Evolutionary conservation across 2,797 vertebrate genomes (phyloP).

Genomic region (Labeo calbasu): DNA sequence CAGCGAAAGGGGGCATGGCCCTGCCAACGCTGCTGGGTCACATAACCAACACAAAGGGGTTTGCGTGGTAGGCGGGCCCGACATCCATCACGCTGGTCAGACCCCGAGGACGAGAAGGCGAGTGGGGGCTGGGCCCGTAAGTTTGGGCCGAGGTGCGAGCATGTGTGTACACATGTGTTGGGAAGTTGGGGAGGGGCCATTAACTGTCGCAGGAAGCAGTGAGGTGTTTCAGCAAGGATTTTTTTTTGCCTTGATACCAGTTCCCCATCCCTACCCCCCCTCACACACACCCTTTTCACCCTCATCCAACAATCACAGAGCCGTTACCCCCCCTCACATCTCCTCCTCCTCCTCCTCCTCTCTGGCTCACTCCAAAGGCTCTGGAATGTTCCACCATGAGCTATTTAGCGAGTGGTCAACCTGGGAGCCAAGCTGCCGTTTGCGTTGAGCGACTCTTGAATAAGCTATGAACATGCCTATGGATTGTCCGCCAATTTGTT

Average conservation of each 20-base stretch:
- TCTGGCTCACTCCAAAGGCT: conserved; percentile 70
- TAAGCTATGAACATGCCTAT: neutral
- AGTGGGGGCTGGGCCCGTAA: conserved; percentile 76
- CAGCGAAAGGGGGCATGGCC: conserved; percentile 77
- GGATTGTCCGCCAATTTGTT: no score
- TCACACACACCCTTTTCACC: conserved; percentile 60
- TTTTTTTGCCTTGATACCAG: conserved; percentile 71
- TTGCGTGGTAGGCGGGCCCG: conserved; percentile 76
- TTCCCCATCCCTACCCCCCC: conserved; percentile 64
- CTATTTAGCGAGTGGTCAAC: conserved; percentile 73
- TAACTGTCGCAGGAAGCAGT: conserved; percentile 72
- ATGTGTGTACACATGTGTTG: conserved; percentile 14
- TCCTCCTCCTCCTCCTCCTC: conserved; percentile 55
- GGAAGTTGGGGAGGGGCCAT: conserved; percentile 62
- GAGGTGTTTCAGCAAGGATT: conserved; percentile 82
- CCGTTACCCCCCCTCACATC: conserved; percentile 43
- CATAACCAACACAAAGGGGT: conserved; percentile 79
- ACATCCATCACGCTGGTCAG: conserved; percentile 76
- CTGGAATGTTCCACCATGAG: conserved; percentile 80
- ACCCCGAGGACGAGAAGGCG: conserved; percentile 67
- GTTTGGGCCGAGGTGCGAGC: conserved; percentile 64
- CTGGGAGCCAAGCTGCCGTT: conserved; percentile 64
- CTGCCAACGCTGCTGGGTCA: conserved; percentile 79
- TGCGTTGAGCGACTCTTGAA: neutral
- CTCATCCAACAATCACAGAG: conserved; percentile 73